A percentile compares a stretch with the other conserved stretches of the same genome.
phyloP scores from a whole-genome alignment of 2,113 vertebrate genomes.

The Physeter macrocephalus region DNA sequence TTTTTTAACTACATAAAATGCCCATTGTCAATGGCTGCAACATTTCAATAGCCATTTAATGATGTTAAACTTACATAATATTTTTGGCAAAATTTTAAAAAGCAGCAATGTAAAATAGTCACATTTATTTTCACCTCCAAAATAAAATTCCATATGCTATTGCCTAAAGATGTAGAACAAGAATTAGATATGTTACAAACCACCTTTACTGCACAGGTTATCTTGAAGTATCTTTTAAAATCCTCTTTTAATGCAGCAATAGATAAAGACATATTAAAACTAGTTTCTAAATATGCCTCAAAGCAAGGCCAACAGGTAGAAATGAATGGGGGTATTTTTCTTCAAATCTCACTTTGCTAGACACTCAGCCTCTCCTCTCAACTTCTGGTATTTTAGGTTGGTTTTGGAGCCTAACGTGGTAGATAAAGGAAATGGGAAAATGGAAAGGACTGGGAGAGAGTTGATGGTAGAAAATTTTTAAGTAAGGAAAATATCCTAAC shows the following conservation, averaged over 20 bases:
- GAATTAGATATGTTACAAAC: slow-evolving; percentile 11
- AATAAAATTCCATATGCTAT: slow-evolving; percentile 56
- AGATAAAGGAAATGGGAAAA: not conserved
- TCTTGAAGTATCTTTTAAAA: not conserved
- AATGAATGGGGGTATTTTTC: not conserved
- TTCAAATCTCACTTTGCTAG: not conserved
- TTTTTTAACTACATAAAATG: slow-evolving; percentile 33
- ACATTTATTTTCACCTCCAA: slow-evolving; percentile 39
- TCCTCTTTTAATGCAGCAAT: slow-evolving; percentile 10
- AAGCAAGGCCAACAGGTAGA: not conserved
- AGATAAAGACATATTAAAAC: slow-evolving; percentile 27
- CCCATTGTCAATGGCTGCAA: not conserved
- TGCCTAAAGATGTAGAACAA: slow-evolving; percentile 42
- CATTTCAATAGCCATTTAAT: slow-evolving; percentile 39
- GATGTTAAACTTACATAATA: slow-evolving; percentile 12
- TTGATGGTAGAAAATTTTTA: not conserved
- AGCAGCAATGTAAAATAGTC: slow-evolving; percentile 42
- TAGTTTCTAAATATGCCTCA: not conserved
- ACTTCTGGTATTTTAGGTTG: not conserved
- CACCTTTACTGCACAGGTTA: not conserved
- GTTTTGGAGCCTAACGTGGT: not conserved
- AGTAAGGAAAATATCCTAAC: not conserved
- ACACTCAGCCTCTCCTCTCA: not conserved
- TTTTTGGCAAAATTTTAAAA: slow-evolving; percentile 40
- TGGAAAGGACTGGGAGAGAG: not conserved